Evolutionary conservation across 2,113 vertebrate species (phyloP), one percentile per base, ranked within the genome.

Genomic region (Hystrix brachyura): DNA sequence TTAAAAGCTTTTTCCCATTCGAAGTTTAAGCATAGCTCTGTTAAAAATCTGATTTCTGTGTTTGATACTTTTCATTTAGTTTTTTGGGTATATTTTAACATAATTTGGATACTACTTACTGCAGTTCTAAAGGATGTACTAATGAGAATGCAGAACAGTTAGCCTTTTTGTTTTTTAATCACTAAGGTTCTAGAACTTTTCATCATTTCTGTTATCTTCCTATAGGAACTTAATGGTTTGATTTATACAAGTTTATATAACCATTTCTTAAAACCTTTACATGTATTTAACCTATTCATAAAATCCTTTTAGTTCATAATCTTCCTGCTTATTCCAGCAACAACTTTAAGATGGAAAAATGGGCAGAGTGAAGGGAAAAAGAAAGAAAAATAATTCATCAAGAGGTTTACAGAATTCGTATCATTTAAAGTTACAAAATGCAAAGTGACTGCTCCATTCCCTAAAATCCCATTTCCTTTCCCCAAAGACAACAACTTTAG

Each of bases 91-190:
- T 72, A 7, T 95, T 89, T 78, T n/a, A 82, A 74, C 55, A 62
- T 88, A 92, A 74, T 67, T 94, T 87, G 53, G 43, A 84, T 93
- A 48, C 17, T 7, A 65, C 17, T 87, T 64, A 57, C 17, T 48
- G 0, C 53, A 76, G 15, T 90, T 92, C 88, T 27, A 74, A 80
- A 94, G n/a, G 7, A 69, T 59, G 5, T 15, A 32, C 80, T 91
- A 86, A 43, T 94, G 89, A 92, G 65, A 94, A 64, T 91, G 5
- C 29, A 79, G n/a, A 92, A 46, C 51, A 67, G 79, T 78, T 82
- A 76, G 32, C 84, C 34, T 59, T 69, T 2, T 95, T 76, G 14
- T 51, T 85, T 51, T 9, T 88, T 74, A 89, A 81, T 87, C 18
- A 76, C 4, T 86, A 91, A 82, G 55, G 96, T 90, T 80, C 14